These are phyloP conservation scores for Tamias sibiricus DNA, from an alignment of 2,113 vertebrate genomes.

Conservation along the genomic window DNA sequence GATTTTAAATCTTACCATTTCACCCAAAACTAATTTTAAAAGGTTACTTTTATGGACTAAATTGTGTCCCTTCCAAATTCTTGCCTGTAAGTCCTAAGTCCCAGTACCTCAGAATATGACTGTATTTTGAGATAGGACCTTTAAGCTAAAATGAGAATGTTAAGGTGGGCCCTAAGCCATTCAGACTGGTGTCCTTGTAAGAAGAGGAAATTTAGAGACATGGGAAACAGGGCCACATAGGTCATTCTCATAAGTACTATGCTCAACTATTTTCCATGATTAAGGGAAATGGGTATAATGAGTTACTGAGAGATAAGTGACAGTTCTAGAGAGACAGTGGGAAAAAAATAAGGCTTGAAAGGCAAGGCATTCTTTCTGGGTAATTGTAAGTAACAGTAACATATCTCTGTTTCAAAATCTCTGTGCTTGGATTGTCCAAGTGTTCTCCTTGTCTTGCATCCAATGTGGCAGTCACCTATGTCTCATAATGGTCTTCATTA, in stretches of 20 bases:
- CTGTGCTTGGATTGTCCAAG: too few species aligned
- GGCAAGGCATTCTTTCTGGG: background rate
- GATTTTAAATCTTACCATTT: background rate
- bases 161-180: background rate
- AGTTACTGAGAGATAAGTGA: background rate
- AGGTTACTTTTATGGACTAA: background rate
- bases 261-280: background rate
- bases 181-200: background rate
- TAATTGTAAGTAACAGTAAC: background rate
- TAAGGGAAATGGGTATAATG: background rate
- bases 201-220: background rate
- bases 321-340: background rate
- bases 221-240: background rate
- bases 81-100: too few species aligned
- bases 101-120: too few species aligned
- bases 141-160: background rate
- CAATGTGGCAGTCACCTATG: too few species aligned
- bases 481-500: too few species aligned
- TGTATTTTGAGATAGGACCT: too few species aligned
- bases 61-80: background rate
- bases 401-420: background rate
- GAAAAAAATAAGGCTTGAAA: conserved; percentile 17
- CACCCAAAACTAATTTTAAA: background rate
- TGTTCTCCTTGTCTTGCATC: too few species aligned
- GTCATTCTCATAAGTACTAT: background rate